phyloP scores from a whole-genome alignment of 2,888 invertebrate genomes.

The Pantelozetes paolii region DNA sequence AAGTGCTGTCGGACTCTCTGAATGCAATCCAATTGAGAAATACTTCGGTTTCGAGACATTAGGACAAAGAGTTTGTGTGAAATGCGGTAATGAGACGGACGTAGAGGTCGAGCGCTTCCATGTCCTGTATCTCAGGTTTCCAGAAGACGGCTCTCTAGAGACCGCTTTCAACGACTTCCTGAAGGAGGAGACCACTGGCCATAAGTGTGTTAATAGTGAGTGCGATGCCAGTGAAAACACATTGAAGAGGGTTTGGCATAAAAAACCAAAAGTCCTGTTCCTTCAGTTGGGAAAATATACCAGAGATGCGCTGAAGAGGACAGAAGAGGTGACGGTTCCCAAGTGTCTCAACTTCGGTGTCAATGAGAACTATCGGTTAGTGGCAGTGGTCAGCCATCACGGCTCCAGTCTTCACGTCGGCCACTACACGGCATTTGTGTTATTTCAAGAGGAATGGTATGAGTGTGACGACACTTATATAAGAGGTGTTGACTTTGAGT shows the following conservation, averaged over 20 bases:
- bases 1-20: too few species aligned
- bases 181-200: constrained; percentile 20
- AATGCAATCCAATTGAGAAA: constrained; percentile 38
- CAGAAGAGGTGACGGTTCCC: constrained; percentile 21
- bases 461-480: constrained; percentile 39
- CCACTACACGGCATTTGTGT: constrained; percentile 40
- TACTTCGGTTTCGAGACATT: constrained; percentile 29
- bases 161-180: constrained; percentile 27
- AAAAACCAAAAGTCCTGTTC: constrained; percentile 39
- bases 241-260: constrained; percentile 25
- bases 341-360: too few species aligned
- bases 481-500: background rate
- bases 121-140: constrained; percentile 22
- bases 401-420: constrained; percentile 25
- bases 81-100: constrained; percentile 18
- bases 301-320: constrained; percentile 6
- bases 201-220: background rate
- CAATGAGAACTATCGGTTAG: constrained; percentile 33
- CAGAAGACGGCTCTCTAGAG: constrained; percentile 30
- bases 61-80: background rate
- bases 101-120: background rate
- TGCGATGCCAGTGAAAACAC: constrained; percentile 23
- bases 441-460: too few species aligned
- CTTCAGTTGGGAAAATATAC: constrained; percentile 32
- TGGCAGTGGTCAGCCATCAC: constrained; percentile 40